These are phyloP conservation scores for Troglohyphantes excavatus DNA, from an alignment of 2,888 invertebrate genomes.

Conservation along the genomic window DNA sequence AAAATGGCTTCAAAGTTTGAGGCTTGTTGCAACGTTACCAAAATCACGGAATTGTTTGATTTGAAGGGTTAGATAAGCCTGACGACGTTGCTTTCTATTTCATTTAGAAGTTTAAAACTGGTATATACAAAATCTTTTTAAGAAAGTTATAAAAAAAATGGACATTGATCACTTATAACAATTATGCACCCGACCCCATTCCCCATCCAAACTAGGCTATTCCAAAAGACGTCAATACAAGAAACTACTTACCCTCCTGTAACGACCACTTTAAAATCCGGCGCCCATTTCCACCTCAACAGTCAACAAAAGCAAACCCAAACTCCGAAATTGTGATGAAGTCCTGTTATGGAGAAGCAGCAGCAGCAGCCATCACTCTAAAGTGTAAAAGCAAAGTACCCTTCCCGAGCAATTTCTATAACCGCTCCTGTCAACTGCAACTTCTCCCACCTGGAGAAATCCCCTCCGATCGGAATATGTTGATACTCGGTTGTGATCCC, in stretches of 20 bases:
- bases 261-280: not conserved
- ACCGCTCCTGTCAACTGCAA: slow-evolving; percentile 37
- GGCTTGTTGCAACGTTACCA: no score
- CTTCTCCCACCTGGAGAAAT: slow-evolving; percentile 20
- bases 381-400: slow-evolving; percentile 13
- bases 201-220: no score
- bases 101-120: no score
- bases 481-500: slow-evolving; percentile 57
- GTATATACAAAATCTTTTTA: no score
- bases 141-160: no score
- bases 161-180: no score
- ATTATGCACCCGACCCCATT: no score
- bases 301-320: not conserved
- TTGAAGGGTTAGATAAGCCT: no score
- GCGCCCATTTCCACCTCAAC: not conserved
- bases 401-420: slow-evolving; percentile 16
- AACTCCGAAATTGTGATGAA: not conserved
- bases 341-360: not conserved
- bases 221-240: not conserved
- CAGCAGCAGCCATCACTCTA: slow-evolving; percentile 6
- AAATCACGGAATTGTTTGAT: no score
- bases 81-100: no score
- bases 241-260: slow-evolving; percentile 9
- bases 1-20: no score
- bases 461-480: slow-evolving; percentile 50